Evolutionary conservation across 1,140 invertebrate species (phyloP).

Genomic region (Nephotettix cincticeps): DNA sequence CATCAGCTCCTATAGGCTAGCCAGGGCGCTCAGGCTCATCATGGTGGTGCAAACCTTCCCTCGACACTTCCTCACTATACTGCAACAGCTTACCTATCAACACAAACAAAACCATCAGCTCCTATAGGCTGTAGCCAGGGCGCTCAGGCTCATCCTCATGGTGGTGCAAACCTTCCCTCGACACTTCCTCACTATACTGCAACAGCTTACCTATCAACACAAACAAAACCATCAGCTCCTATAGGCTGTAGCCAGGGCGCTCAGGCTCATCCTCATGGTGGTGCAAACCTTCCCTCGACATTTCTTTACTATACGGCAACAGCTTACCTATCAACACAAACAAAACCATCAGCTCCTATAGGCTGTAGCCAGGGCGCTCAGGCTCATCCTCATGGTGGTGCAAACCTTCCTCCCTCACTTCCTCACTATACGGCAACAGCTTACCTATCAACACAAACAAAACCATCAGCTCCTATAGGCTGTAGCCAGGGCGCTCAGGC

Average conservation of each 20-base stretch:
- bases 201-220: constrained; percentile 67
- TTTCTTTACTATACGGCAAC: too few relatives aligned
- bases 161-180: constrained; percentile 70
- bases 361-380: constrained; percentile 82
- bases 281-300: too few relatives aligned
- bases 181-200: constrained; percentile 64
- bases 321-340: too few relatives aligned
- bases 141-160: constrained; percentile 89
- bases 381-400: constrained; percentile 93
- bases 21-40: too few relatives aligned
- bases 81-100: too few relatives aligned
- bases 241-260: too few relatives aligned
- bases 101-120: too few relatives aligned
- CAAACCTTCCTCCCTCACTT: constrained; percentile 59
- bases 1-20: too few relatives aligned
- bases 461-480: constrained; percentile 78
- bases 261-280: too few relatives aligned
- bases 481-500: constrained; percentile 85
- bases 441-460: constrained; percentile 51
- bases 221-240: too few relatives aligned
- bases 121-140: constrained; percentile 84
- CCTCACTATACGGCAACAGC: constrained; percentile 66
- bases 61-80: too few relatives aligned
- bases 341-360: constrained; percentile 85
- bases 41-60: too few relatives aligned